Evolutionary conservation across 2,888 invertebrate genomes (phyloP).

Genomic region (Epinotia demarniana): DNA sequence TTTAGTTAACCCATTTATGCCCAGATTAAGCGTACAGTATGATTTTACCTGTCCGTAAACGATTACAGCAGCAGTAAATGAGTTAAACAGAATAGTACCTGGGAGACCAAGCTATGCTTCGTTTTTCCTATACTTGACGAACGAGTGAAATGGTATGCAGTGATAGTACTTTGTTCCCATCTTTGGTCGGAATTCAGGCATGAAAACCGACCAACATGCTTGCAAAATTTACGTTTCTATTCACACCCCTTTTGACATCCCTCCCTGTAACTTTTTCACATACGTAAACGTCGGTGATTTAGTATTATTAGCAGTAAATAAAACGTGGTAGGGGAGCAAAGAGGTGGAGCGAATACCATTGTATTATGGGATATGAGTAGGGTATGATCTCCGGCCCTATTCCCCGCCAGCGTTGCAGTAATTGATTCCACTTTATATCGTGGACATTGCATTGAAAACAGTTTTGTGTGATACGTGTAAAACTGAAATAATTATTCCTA

Average conservation of each 20-base stretch:
- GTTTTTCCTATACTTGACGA: too few species aligned
- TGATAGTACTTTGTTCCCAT: not conserved
- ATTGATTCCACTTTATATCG: conserved; percentile 81
- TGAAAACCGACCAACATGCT: conserved; percentile 34
- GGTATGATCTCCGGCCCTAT: conserved; percentile 71
- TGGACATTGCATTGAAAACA: conserved; percentile 56
- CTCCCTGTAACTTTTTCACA: conserved; percentile 61
- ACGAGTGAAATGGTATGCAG: not conserved
- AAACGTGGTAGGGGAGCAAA: conserved; percentile 83
- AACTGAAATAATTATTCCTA: conserved; percentile 9
- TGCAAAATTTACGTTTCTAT: conserved; percentile 61
- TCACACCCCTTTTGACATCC: conserved; percentile 72
- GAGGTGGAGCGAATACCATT: conserved; percentile 83
- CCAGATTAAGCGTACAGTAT: too few species aligned
- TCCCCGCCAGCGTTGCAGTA: conserved; percentile 72
- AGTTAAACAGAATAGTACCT: too few species aligned
- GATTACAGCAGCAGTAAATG: too few species aligned
- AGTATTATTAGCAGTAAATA: conserved; percentile 84
- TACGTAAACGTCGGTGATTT: conserved; percentile 77
- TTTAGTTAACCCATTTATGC: too few species aligned
- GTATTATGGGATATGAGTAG: conserved; percentile 70
- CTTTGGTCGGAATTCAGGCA: not conserved
- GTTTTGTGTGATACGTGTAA: conserved; percentile 43
- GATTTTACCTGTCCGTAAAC: too few species aligned
- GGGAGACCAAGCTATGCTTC: too few species aligned